A percentile compares a stretch with the other conserved stretches of the same genome.
These are phyloP conservation scores for Garra rufa DNA, from an alignment of 2,113 vertebrate species.

Conservation along the genomic window DNA sequence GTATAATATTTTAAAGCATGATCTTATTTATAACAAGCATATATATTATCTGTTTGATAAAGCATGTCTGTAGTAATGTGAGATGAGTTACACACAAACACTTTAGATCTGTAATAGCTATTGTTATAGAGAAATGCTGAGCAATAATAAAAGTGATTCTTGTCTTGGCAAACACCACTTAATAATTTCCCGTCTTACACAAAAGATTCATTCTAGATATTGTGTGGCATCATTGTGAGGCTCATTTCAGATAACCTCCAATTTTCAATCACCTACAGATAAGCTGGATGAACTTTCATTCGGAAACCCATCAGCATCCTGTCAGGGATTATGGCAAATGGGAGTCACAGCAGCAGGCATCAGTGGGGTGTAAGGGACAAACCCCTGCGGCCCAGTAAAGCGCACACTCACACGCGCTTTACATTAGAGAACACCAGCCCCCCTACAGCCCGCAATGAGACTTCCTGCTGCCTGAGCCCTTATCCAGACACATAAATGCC, in stretches of 20 bases:
- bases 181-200: not conserved
- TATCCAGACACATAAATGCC: not conserved
- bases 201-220: not conserved
- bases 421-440: not conserved
- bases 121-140: no score
- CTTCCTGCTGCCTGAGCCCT: not conserved
- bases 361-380: not conserved
- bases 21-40: no score
- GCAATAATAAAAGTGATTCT: no score
- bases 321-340: not conserved
- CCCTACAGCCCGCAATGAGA: not conserved
- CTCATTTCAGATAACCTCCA: not conserved
- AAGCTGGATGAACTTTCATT: not conserved
- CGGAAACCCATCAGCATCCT: not conserved
- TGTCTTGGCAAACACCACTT: not conserved
- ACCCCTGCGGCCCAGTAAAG: not conserved
- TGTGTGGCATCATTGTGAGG: not conserved
- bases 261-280: not conserved
- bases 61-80: not conserved
- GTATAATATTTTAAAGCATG: no score
- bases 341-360: not conserved
- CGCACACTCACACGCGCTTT: slow-evolving; percentile 24
- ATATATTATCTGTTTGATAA: not conserved
- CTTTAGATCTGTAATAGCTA: no score
- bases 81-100: no score